Conservation (phyloP, 2,888 invertebrate genomes). For the Acleris sparsana region DNA sequence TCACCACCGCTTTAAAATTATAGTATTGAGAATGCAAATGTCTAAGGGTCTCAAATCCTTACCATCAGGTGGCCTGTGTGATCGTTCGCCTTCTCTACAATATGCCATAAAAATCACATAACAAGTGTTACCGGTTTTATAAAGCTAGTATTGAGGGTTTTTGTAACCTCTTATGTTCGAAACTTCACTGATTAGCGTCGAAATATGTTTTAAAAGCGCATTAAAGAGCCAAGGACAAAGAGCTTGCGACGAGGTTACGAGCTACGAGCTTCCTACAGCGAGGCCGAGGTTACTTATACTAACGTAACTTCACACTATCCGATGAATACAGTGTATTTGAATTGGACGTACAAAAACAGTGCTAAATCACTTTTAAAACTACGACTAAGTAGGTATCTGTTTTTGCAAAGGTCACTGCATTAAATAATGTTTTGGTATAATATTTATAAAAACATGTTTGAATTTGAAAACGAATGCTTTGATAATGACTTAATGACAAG, state of each 20-base stretch:
- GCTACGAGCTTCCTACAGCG: constrained; percentile 54
- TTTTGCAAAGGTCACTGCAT: too few relatives aligned
- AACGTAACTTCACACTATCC: background rate
- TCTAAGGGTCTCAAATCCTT: too few relatives aligned
- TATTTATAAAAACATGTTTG: too few relatives aligned
- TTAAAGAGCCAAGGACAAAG: constrained; percentile 47
- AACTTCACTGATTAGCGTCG: constrained; percentile 11
- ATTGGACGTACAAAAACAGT: constrained; percentile 1
- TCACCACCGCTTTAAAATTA: too few relatives aligned
- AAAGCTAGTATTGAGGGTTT: background rate
- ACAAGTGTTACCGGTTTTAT: too few relatives aligned
- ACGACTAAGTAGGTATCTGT: background rate
- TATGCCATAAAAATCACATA: too few relatives aligned
- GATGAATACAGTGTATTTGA: background rate
- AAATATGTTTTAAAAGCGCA: constrained; percentile 43
- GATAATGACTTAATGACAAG: too few relatives aligned
- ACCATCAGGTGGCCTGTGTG: too few relatives aligned
- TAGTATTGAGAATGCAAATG: too few relatives aligned
- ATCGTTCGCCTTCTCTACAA: too few relatives aligned
- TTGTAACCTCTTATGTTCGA: constrained; percentile 8
- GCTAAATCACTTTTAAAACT: constrained; percentile 2
- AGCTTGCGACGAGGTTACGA: constrained; percentile 45
- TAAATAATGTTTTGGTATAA: too few relatives aligned
- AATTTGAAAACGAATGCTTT: too few relatives aligned
- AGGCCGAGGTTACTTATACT: constrained; percentile 50